Evolutionary conservation across 2,113 vertebrate genomes (phyloP), one percentile per base, ranked within the genome.

Genomic region (Crotalus tigris): DNA sequence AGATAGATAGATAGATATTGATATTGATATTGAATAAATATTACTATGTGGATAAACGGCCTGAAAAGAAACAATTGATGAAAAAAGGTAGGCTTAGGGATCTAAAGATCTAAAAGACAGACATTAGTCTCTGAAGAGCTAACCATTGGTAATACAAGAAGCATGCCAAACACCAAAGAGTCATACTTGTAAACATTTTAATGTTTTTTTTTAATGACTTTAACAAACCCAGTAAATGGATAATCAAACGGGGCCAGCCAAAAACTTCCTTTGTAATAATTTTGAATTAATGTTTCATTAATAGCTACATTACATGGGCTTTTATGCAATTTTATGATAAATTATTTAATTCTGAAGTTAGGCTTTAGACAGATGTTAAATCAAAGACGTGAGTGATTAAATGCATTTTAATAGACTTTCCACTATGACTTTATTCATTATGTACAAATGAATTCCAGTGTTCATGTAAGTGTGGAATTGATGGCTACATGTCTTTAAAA

Each of bases 281-380:
- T 95, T 81, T 21, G 64, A 81, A 95, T 95, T 94, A 95, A 96
- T 95, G 95, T 97, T 97, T 97, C 96, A 97, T 97, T 97, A 96
- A 96, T 95, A 92, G 39, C 92, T 95, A 94, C 17, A 95, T 95
- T 97, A 91, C 92, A 95, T 89, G 59, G 95, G 92, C 54, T 93
- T 97, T 96, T 94, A 96, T 96, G 94, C 94, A 92, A 95, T 96
- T 96, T 87, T 46, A 93, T 96, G 90, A 96, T 97, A 97, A 96
- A 97, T 97, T 97, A 96, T 97, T 96, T 93, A 96, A 39, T 81
- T 96, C 95, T 97, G 94, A 95, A 97, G 90, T 95, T 96, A 90
- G 29, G 85, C 85, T 95, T 96, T 94, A 95, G 93, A 95, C 57
- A 96, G 94, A 96, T 94, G 93, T 93, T 96, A 97, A 97, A 96